Evolutionary conservation across 2,888 invertebrate species (phyloP).

Genomic region (Pachycephus smyrnensis): DNA sequence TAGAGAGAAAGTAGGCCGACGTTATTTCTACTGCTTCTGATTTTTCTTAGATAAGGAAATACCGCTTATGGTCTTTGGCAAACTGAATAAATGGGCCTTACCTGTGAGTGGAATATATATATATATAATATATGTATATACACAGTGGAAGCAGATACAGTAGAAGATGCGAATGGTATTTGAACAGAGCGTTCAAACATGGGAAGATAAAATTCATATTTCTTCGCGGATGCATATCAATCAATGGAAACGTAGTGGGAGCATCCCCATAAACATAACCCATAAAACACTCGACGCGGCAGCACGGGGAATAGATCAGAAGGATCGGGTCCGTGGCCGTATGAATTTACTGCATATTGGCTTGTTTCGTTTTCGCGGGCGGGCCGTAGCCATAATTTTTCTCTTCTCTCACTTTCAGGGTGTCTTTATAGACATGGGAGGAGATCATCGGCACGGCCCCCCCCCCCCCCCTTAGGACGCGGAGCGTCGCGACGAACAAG

Average conservation of each 20-base stretch:
- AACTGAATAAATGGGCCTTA: too few relatives aligned
- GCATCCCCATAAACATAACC: conserved; percentile 39
- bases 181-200: neutral
- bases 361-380: conserved; percentile 20
- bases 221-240: conserved; percentile 1
- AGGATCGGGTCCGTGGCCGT: conserved; percentile 34
- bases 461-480: neutral
- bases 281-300: conserved; percentile 31
- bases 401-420: conserved; percentile 14
- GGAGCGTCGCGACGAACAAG: neutral
- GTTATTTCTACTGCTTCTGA: too few relatives aligned
- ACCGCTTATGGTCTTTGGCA: too few relatives aligned
- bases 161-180: neutral
- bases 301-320: conserved; percentile 41
- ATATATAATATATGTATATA: too few relatives aligned
- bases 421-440: neutral
- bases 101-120: too few relatives aligned
- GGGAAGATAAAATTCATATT: conserved; percentile 5
- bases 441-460: neutral
- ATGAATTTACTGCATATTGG: conserved; percentile 54
- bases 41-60: too few relatives aligned
- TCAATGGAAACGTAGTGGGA: conserved; percentile 9
- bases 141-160: too few relatives aligned
- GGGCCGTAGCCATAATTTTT: conserved; percentile 20
- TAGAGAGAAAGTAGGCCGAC: too few relatives aligned